Evolutionary conservation across 1,140 invertebrate genomes (phyloP).

Genomic region (Macrobrachium nipponense): DNA sequence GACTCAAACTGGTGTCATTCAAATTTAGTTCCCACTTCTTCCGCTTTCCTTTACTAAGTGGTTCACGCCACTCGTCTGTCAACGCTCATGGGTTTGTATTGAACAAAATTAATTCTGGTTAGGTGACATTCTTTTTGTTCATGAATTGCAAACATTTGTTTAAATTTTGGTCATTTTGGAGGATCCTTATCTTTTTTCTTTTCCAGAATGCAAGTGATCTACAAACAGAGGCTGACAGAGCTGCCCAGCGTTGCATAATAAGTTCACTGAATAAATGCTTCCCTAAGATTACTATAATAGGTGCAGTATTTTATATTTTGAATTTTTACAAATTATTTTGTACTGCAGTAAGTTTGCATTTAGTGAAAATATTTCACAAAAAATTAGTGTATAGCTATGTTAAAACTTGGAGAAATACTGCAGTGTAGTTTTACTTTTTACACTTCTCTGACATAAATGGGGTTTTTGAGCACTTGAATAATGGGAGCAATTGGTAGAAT

Average conservation of each 20-base stretch:
- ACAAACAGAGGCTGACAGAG: conserved; percentile 97
- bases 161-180: not conserved
- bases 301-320: conserved; percentile 78
- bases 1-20: too few species aligned
- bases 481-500: too few species aligned
- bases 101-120: too few species aligned
- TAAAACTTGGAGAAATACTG: not conserved
- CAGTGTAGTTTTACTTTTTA: too few species aligned
- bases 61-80: not conserved
- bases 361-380: not conserved
- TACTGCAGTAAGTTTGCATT: not conserved
- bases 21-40: too few species aligned
- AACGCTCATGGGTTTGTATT: not conserved
- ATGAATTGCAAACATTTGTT: not conserved
- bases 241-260: conserved; percentile 92
- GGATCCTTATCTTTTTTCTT: not conserved
- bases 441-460: too few species aligned
- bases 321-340: too few species aligned
- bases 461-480: too few species aligned
- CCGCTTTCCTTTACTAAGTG: not conserved
- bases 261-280: conserved; percentile 85
- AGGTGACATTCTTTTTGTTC: too few species aligned
- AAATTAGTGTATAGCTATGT: not conserved
- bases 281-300: conserved; percentile 90
- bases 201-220: conserved; percentile 89